Percentiles rank a stretch among this genome's conserved stretches.
phyloP scores from a whole-genome alignment of 2,888 invertebrate genomes.

The Dendrolimus houi region DNA sequence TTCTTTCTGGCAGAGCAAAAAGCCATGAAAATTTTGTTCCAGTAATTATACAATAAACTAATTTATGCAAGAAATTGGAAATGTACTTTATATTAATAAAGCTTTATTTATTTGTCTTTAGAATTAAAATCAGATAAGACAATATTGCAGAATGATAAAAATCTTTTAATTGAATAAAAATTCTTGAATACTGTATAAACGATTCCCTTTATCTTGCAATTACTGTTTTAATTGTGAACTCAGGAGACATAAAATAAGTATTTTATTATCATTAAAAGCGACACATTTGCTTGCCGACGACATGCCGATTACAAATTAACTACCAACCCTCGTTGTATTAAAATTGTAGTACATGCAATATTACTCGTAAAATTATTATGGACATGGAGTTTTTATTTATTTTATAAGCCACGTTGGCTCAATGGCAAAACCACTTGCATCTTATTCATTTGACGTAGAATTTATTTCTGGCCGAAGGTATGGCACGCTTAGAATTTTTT shows the following conservation, averaged over 20 bases:
- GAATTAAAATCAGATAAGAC: conserved; percentile 27
- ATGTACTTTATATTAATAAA: too few relatives aligned
- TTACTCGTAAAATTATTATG: background rate
- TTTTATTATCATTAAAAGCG: conserved; percentile 59
- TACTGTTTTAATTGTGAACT: conserved; percentile 47
- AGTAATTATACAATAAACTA: too few relatives aligned
- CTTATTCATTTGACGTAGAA: too few relatives aligned
- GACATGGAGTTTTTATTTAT: background rate
- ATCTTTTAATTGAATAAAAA: conserved; percentile 35
- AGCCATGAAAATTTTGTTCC: too few relatives aligned
- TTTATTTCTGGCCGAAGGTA: too few relatives aligned
- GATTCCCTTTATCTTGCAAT: conserved; percentile 35
- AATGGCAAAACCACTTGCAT: too few relatives aligned
- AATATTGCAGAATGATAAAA: conserved; percentile 27
- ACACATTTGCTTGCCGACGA: conserved; percentile 40
- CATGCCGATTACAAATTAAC: conserved; percentile 39
- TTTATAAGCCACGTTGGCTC: too few relatives aligned
- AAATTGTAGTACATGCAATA: conserved; percentile 2
- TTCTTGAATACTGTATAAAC: conserved; percentile 33
- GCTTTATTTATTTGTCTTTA: too few relatives aligned
- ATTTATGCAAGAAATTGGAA: too few relatives aligned
- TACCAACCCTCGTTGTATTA: conserved; percentile 18
- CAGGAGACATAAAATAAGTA: conserved; percentile 35
- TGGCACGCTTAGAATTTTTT: too few relatives aligned
- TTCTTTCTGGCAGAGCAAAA: too few relatives aligned